A percentile compares a stretch with the other conserved stretches of the same genome.
phyloP scores from a whole-genome alignment of 2,113 vertebrate species.

The Dasyurus viverrinus region DNA sequence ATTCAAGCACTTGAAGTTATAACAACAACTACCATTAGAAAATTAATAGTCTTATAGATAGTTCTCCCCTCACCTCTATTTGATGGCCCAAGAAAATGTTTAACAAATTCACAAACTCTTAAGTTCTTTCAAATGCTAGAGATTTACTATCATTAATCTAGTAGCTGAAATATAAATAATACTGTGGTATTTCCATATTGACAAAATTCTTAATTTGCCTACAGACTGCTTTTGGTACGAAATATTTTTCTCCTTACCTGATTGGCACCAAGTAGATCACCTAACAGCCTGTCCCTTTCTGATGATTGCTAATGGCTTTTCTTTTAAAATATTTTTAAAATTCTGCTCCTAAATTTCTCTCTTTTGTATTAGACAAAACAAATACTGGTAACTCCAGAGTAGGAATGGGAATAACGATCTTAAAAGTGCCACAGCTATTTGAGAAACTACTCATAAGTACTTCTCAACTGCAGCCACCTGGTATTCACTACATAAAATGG shows the following conservation, averaged over 20 bases:
- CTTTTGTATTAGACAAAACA: neutral
- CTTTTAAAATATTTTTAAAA: neutral
- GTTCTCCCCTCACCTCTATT: neutral
- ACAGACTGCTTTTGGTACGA: neutral
- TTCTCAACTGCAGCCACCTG: neutral
- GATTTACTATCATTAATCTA: neutral
- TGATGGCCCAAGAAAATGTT: neutral
- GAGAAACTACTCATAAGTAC: slow-evolving; percentile 1
- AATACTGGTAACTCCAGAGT: slow-evolving; percentile 7
- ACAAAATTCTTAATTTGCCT: slow-evolving; percentile 19
- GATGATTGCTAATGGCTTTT: neutral
- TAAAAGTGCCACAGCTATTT: slow-evolving; percentile 6
- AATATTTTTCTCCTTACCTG: slow-evolving; percentile 3
- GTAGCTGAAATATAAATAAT: neutral
- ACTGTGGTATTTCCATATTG: slow-evolving; percentile 28
- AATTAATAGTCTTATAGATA: neutral
- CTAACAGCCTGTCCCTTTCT: neutral
- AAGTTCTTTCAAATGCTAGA: slow-evolving; percentile 28
- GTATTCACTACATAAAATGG: neutral
- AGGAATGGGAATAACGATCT: slow-evolving; percentile 9
- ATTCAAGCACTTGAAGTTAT: neutral
- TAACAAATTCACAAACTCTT: neutral
- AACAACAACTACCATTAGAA: slow-evolving; percentile 11
- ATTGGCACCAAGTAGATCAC: neutral
- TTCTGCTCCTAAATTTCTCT: neutral